Base-by-base conservation (phyloP, 2,797 vertebrate species). In the Lophotriccus pileatus region DNA sequence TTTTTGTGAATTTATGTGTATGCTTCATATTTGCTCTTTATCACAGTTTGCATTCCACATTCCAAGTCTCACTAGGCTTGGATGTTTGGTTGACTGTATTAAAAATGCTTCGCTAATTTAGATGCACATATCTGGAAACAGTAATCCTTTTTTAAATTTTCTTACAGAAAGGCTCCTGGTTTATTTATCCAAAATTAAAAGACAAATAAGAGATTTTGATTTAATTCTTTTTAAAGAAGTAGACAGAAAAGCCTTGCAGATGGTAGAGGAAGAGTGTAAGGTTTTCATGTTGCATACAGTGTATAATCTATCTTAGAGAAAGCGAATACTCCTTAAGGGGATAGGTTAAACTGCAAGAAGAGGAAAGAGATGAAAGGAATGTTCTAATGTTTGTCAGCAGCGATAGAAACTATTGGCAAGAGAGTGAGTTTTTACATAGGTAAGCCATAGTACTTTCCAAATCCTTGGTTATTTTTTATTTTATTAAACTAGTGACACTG, bases 301-400 rank as follows among this genome's bases (percentile, higher is more conserved):
- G 87, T 85, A 92, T 97, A 96, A 97, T 98, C 93, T 97, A 72
- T 98, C 93, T 98, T 96, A 83, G 84, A 80, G 97, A 97, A 98
- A 97, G 87, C 88, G 84, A 92, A 98, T 97, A 98, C 91, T 95
- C 97, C 97, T 97, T 97, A 39, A 87, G 97, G 97, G 98, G 95
- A 76, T 91, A 96, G 62, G 89, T 88, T 96, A 97, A 96, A 96
- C 95, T 97, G 91, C 94, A 96, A 97, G 96, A 97, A 95, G 95
- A 97, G 92, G 94, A 97, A 97, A 95, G 95, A 97, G 97, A 97
- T 98, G 94, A 98, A 98, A 98, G 93, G 86, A 97, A 96, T 90
- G 79, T 95, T 97, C 96, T 95, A 92, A 84, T 91, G 95, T 97
- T 96, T 98, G 96, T 98, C 97, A 97, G 91, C 95, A 96, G 81